Evolutionary conservation across 37 sponge, comb jelly and placozoan species (phyloP).

Genomic region (Halichondria panicea): DNA sequence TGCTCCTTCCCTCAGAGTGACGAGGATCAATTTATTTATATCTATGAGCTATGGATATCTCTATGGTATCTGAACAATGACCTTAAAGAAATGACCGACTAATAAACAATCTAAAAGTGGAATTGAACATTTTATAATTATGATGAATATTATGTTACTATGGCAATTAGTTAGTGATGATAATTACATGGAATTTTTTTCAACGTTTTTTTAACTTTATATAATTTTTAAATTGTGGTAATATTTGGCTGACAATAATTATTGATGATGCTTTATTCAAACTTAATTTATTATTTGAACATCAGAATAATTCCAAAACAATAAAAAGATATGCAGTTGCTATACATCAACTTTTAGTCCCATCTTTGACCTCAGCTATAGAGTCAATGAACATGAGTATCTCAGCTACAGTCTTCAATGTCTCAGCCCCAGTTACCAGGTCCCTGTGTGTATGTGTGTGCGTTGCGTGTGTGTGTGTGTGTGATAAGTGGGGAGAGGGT

Average conservation of each 20-base stretch:
- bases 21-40: constrained; percentile 4
- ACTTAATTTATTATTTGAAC: not conserved
- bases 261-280: not conserved
- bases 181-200: too few species aligned
- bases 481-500: too few species aligned
- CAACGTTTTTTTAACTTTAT: too few species aligned
- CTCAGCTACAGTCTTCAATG: constrained; percentile 63
- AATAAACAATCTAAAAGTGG: not conserved
- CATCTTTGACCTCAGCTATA: constrained; percentile 39
- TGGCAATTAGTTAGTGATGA: too few species aligned
- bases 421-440: constrained; percentile 55
- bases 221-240: not conserved
- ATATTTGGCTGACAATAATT: not conserved
- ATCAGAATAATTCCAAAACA: not conserved
- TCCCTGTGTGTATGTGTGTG: constrained; percentile 38
- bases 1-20: not conserved
- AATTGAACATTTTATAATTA: too few species aligned
- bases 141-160: too few species aligned
- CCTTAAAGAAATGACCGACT: not conserved
- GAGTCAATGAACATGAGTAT: constrained; percentile 58
- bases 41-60: constrained; percentile 18
- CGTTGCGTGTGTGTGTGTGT: not conserved
- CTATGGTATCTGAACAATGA: constrained; percentile 13
- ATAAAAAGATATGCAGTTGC: not conserved
- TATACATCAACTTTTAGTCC: not conserved